Base-by-base conservation (phyloP, 2,888 invertebrate genomes). In the Cepaea hortensis region DNA sequence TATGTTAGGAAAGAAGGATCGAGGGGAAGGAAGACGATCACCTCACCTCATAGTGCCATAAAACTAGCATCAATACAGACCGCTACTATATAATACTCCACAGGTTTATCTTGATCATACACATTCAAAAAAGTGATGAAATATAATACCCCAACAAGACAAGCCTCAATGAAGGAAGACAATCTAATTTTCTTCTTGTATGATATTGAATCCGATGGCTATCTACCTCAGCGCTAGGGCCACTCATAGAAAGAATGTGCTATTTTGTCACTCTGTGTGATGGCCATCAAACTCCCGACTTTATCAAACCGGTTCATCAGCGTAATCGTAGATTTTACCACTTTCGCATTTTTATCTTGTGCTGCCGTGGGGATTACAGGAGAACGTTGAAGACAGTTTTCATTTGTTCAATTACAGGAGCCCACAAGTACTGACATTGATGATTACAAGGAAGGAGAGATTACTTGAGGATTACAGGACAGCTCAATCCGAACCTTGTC, bases 231-330 rank as follows among this genome's bases (percentile, higher is more conserved):
- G n/a, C 23, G 77, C 23, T 20, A 23, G 50, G n/a, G 13, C 61
- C 23, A 0, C 13, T 55, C 1, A n/a, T 3, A 77, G 55, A 13
- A 77, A 77, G 75, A 55, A 55, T 75, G 75, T 75, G 75, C 48
- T 11, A 77, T 23, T 55, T 77, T n/a, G 55, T 61, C 55, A 55
- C 77, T 18, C 68, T 6, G 68, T 4, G 68, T 6, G 20, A 6
- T n/a, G 18, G 18, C 13, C 68, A 68, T 18, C n/a, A 6, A 20
- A 20, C 4, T 9, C 3, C 68, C n/a, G 62, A 81, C 46, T 46
- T 65, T 81, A 81, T 81, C 81, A 70, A 23, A 13, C n/a, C 18
- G 11, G 48, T 48, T 81, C 81, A 81, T 81, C 81, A 4, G 50
- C 2, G 48, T 48, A 48, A 70, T 81, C 50, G 13, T 65, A 65